Conservation (phyloP, 2,797 vertebrate species). For the Capromys pilorides region DNA sequence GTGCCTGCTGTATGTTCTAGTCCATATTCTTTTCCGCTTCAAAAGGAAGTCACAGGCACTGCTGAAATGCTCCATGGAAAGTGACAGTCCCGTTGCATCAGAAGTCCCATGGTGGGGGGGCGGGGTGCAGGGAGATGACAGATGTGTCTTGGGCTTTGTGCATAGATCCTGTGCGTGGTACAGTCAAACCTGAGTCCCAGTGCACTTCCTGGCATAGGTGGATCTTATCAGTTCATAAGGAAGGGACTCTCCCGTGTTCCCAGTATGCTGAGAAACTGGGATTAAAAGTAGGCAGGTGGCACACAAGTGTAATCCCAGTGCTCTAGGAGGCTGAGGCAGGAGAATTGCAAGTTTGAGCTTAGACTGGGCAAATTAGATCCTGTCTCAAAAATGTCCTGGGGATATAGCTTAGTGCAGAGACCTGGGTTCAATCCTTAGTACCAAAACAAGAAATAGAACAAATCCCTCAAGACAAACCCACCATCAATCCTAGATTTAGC, state of each 20-base stretch:
- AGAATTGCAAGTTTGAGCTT: background rate
- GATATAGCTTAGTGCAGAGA: background rate
- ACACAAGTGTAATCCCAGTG: background rate
- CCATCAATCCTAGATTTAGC: background rate
- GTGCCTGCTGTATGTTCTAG: background rate
- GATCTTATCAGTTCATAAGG: background rate
- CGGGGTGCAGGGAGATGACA: too few species aligned
- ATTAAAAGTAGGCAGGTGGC: background rate
- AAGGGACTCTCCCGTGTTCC: background rate
- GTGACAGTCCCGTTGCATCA: too few species aligned
- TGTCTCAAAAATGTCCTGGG: background rate
- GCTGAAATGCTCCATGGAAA: background rate
- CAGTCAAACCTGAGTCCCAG: rapidly evolving
- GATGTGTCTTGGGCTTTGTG: rapidly evolving
- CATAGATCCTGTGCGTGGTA: too few species aligned
- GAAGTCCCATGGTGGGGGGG: background rate
- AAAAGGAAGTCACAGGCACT: background rate
- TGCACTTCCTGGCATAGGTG: background rate
- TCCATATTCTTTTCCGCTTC: background rate
- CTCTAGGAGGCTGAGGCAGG: background rate
- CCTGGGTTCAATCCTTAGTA: background rate
- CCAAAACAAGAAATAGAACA: background rate
- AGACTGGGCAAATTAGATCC: background rate
- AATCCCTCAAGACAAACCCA: background rate
- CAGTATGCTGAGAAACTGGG: background rate